Base-by-base conservation (phyloP, 2,888 invertebrate genomes). In the Erannis defoliaria region DNA sequence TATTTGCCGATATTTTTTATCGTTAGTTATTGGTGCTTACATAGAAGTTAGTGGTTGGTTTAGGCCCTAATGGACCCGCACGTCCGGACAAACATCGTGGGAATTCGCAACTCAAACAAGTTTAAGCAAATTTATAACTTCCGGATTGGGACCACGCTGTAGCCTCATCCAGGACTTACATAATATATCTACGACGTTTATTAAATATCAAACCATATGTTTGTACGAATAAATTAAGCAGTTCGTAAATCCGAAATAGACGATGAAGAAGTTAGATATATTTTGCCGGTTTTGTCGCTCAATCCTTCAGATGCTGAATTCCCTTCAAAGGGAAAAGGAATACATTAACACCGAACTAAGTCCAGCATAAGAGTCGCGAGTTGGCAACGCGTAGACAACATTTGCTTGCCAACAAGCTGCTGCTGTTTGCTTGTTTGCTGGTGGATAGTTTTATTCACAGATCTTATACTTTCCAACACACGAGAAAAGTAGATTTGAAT, bases 111-210 rank as follows among this genome's bases (percentile, higher is more conserved):
- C 89, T 90, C 85, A 90, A 91, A 90, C 89, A 91, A 90, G 80
- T 90, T 91, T 86, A 89, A 84, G 85, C 82, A 89, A 90, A 91
- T 90, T 90, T 88, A 90, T 89, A 90, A 90, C 85, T 90, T 90
- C 86, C 82, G 82, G 80, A 84, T 87, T 83, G 80, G 78, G 80
- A 80, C 79, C 83, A 75, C 77, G 72, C 84, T 82, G 85, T 77
- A 82, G 80, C 78, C 78, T 76, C 72, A 19, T 12, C 51, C 40
- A 38, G 40, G 40, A 51, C 50, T 73, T 74, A 72, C 71, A 40
- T 51, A 51, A 29, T 14, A 37, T 64, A 71, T 56, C 60, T 65
- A 68, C 55, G 54, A 61, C 67, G 64, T 66, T 63, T 59, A 72
- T 56, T 48, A 50, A 63, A 66, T 51, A 66, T 64, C 63, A 46